phyloP scores from a whole-genome alignment of 2,797 vertebrate species.

The Coendou prehensilis region DNA sequence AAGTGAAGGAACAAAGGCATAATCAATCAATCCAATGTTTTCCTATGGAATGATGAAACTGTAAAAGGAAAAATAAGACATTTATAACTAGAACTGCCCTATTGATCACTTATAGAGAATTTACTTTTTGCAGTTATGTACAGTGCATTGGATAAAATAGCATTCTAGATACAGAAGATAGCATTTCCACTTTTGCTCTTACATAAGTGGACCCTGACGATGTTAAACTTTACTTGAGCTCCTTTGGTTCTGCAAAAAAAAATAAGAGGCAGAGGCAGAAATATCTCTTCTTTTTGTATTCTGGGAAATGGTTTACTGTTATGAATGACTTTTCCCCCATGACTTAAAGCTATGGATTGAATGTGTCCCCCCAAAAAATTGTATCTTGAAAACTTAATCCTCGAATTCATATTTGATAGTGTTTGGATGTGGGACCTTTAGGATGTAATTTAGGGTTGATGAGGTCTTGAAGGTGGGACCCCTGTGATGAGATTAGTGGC shows the following conservation, averaged over 20 bases:
- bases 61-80: neutral
- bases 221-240: neutral
- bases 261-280: neutral
- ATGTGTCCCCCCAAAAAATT: too few species aligned
- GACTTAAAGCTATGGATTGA: neutral
- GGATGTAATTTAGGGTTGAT: neutral
- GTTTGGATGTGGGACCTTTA: neutral
- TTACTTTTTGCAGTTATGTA: neutral
- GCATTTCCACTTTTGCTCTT: constrained; percentile 29
- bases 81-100: neutral
- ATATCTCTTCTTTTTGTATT: neutral
- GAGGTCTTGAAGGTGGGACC: neutral
- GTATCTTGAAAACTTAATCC: neutral
- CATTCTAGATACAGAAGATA: neutral
- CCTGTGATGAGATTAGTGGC: too few species aligned
- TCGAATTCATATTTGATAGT: neutral
- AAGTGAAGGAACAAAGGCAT: constrained; percentile 25
- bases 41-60: neutral
- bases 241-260: neutral
- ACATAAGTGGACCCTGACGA: neutral
- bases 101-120: neutral
- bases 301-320: neutral
- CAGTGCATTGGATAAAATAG: neutral
- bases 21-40: neutral
- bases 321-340: neutral